These are phyloP conservation scores for Neodon shergylaensis DNA, from an alignment of 2,113 vertebrate species.

Conservation along the genomic window DNA sequence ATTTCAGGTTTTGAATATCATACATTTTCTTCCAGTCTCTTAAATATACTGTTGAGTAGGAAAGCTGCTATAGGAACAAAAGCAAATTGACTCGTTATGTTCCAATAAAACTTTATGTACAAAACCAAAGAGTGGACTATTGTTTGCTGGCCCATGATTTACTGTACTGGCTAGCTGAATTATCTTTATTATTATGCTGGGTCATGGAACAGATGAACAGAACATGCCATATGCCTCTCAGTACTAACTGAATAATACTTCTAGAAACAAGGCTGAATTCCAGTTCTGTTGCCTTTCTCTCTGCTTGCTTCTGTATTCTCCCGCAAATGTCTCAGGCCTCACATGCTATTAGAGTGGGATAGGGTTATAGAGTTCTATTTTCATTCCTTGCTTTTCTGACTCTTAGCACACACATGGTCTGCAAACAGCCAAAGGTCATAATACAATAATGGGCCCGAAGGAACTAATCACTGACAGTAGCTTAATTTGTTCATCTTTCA, in stretches of 20 bases:
- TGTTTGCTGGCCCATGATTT: neutral
- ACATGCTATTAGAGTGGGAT: neutral
- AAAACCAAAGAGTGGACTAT: neutral
- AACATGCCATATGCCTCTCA: neutral
- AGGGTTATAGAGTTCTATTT: neutral
- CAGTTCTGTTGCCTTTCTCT: neutral
- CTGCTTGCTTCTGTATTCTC: neutral
- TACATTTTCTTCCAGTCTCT: neutral
- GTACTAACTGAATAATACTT: neutral
- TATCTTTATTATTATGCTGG: neutral
- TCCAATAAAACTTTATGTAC: conserved; percentile 31
- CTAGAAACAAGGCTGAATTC: neutral
- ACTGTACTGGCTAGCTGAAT: neutral
- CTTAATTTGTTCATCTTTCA: conserved; percentile 48
- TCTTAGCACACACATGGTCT: neutral
- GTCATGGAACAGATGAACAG: neutral
- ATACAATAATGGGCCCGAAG: neutral
- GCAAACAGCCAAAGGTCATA: neutral
- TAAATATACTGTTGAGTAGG: neutral
- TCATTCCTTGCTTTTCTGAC: neutral
- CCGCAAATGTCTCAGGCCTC: neutral
- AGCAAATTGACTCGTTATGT: neutral
- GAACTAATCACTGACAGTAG: conserved; percentile 8
- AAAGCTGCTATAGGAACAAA: neutral
- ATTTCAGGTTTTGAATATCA: neutral